Conservation (phyloP, 2,888 invertebrate species). For the Mamestra brassicae region DNA sequence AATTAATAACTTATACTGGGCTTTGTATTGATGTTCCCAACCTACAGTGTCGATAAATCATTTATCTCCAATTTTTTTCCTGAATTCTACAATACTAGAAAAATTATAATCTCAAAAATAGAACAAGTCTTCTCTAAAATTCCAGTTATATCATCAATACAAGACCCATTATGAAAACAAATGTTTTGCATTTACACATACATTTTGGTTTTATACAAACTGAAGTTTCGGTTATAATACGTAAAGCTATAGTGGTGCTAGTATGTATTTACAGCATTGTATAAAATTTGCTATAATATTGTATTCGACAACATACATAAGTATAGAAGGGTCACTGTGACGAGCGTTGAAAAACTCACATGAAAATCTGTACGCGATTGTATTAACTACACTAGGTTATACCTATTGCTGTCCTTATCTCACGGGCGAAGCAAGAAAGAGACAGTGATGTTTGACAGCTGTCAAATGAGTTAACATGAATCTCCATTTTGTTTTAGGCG, state of each 20-base stretch:
- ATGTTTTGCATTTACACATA: conserved; percentile 76
- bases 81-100: too few species aligned
- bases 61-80: not conserved
- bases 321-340: conserved; percentile 2
- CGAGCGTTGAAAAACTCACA: not conserved
- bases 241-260: conserved; percentile 80
- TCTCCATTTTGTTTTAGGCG: not conserved
- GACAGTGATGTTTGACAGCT: not conserved
- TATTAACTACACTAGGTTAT: not conserved
- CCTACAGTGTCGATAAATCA: not conserved
- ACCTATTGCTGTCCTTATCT: not conserved
- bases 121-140: not conserved
- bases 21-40: conserved; percentile 41
- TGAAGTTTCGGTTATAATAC: conserved; percentile 70
- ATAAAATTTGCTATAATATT: conserved; percentile 65
- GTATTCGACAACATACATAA: conserved; percentile 42
- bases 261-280: conserved; percentile 71
- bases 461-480: not conserved
- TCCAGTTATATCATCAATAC: conserved; percentile 25
- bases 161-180: conserved; percentile 40
- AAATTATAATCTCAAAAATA: too few species aligned
- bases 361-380: not conserved
- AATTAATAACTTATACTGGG: conserved; percentile 45
- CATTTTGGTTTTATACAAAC: conserved; percentile 61
- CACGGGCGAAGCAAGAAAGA: not conserved